Conservation (phyloP, 2,888 invertebrate species). For the Pristionchus arcanus region DNA sequence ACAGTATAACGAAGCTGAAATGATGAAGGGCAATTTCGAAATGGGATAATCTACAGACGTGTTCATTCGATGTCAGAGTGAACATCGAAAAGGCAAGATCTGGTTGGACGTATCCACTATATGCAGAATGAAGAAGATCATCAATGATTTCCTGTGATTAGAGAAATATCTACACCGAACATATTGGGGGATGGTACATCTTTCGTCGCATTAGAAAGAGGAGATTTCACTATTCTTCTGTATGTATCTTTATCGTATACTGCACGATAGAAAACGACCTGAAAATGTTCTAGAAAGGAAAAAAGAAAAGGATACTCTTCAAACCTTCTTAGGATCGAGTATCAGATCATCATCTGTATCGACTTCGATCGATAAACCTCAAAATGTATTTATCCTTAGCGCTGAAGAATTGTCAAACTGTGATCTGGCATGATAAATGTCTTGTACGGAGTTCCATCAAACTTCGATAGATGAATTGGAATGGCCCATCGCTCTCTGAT, state of each 20-base stretch:
- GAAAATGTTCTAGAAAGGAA: background rate
- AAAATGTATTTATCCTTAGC: background rate
- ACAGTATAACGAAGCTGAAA: background rate
- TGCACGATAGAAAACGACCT: background rate
- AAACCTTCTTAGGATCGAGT: background rate
- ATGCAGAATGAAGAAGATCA: background rate
- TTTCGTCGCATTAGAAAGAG: background rate
- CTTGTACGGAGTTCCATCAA: background rate
- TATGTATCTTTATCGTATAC: background rate
- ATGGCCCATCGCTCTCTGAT: background rate
- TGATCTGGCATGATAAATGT: background rate
- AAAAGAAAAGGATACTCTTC: background rate
- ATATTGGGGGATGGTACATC: no score
- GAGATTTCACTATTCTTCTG: background rate
- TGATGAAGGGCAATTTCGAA: background rate
- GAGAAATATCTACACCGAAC: background rate
- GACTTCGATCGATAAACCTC: background rate
- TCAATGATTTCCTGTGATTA: background rate
- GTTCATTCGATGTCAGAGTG: background rate
- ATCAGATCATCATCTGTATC: background rate
- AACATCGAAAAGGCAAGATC: background rate
- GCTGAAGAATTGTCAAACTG: background rate
- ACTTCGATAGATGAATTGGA: background rate
- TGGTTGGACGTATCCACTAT: background rate
- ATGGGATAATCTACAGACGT: background rate